These are phyloP conservation scores for Caenorhabditis brenneri DNA, from an alignment of 1,140 invertebrate species.

Conservation along the genomic window DNA sequence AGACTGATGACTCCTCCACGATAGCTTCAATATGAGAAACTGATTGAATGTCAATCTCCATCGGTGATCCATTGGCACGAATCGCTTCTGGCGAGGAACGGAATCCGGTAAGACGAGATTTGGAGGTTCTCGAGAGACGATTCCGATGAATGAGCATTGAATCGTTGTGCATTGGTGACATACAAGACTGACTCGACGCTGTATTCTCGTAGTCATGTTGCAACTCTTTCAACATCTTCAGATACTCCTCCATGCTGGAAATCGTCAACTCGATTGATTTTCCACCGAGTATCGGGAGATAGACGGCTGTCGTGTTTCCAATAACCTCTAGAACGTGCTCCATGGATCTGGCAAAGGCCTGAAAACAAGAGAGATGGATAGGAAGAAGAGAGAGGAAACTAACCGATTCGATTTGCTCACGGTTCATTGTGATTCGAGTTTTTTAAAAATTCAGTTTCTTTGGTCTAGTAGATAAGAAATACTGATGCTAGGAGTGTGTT, in stretches of 20 bases:
- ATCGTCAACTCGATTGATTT: neutral
- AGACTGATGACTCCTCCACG: neutral
- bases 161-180: neutral
- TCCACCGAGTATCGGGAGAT: neutral
- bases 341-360: too few species aligned
- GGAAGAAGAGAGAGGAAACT: too few species aligned
- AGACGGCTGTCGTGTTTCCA: neutral
- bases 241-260: neutral
- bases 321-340: neutral
- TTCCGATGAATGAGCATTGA: conserved; percentile 23
- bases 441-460: too few species aligned
- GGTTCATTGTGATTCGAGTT: too few species aligned
- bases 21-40: neutral
- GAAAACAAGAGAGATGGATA: too few species aligned
- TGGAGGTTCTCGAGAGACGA: neutral
- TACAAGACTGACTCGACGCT: neutral
- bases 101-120: neutral
- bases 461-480: too few species aligned
- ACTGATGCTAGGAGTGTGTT: too few species aligned
- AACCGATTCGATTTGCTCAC: too few species aligned
- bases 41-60: neutral
- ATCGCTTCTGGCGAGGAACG: too few species aligned
- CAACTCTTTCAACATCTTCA: conserved; percentile 24
- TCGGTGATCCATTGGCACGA: too few species aligned
- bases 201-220: neutral